A percentile compares a stretch with the other conserved stretches of the same genome.
Conservation (phyloP, 2,797 vertebrate species). For the Lutjanus campechanus region DNA sequence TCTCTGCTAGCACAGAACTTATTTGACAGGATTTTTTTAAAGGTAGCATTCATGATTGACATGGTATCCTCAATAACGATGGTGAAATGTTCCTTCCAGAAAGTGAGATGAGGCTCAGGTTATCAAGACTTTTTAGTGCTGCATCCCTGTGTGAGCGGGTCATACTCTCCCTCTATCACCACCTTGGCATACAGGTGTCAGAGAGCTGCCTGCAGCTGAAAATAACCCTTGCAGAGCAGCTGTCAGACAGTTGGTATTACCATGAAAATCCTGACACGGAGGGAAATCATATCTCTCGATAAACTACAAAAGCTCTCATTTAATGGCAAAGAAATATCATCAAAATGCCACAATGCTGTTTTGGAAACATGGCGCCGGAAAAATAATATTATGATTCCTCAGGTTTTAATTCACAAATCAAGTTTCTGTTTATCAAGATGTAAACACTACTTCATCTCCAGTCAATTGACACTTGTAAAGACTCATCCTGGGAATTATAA, state of each 20-base stretch:
- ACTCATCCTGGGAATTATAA: slow-evolving; percentile 23
- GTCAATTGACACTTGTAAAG: slow-evolving; percentile 11
- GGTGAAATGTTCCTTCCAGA: slow-evolving; percentile 39
- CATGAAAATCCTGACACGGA: slow-evolving; percentile 47
- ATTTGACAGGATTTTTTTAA: slow-evolving; percentile 19
- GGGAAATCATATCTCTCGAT: slow-evolving; percentile 36
- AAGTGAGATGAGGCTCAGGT: slow-evolving; percentile 34
- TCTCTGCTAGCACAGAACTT: neutral
- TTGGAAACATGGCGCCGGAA: neutral
- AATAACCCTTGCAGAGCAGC: slow-evolving; percentile 69
- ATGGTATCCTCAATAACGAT: slow-evolving; percentile 33
- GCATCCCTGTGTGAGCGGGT: slow-evolving; percentile 55
- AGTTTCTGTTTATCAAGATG: slow-evolving; percentile 24
- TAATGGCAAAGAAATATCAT: slow-evolving; percentile 30
- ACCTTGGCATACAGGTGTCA: slow-evolving; percentile 75
- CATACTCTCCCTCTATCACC: slow-evolving; percentile 50
- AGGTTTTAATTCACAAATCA: slow-evolving; percentile 16
- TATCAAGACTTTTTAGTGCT: slow-evolving; percentile 39
- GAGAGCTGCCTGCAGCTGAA: slow-evolving; percentile 64
- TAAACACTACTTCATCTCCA: slow-evolving; percentile 13
- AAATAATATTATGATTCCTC: neutral
- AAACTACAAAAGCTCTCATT: slow-evolving; percentile 25
- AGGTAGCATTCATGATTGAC: slow-evolving; percentile 52
- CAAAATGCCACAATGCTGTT: slow-evolving; percentile 1
- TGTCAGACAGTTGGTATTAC: slow-evolving; percentile 51